Evolutionary conservation across 2,797 vertebrate species (phyloP).

Genomic region (Sebastes vulpes): DNA sequence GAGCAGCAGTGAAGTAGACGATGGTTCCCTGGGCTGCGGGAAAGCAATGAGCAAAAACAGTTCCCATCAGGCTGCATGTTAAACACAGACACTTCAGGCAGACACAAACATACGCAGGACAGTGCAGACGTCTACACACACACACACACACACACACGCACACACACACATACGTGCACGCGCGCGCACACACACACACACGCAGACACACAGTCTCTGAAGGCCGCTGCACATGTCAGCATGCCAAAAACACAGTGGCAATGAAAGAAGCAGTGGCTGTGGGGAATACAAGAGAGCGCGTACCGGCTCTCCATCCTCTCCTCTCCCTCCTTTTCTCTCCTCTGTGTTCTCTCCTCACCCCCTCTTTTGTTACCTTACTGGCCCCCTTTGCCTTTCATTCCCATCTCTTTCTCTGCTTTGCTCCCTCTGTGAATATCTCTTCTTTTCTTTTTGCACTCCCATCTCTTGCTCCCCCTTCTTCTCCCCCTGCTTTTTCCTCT

Average conservation of each 20-base stretch:
- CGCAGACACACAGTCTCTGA: constrained; percentile 42
- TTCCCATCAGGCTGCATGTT: constrained; percentile 67
- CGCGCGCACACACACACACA: constrained; percentile 7
- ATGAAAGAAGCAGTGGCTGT: constrained; percentile 55
- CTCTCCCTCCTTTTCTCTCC: constrained; percentile 32
- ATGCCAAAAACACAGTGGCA: constrained; percentile 64
- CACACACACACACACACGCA: constrained; percentile 8
- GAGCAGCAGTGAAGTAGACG: constrained; percentile 37
- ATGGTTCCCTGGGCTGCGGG: constrained; percentile 61
- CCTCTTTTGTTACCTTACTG: constrained; percentile 47
- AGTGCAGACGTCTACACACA: constrained; percentile 14
- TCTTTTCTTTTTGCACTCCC: constrained; percentile 15
- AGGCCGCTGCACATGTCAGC: constrained; percentile 51
- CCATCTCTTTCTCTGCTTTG: constrained; percentile 40
- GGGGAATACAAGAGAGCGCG: constrained; percentile 61
- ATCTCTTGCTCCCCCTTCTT: background rate
- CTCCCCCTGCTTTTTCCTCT: background rate
- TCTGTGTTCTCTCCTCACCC: constrained; percentile 24
- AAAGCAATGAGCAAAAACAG: constrained; percentile 59
- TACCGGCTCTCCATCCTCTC: constrained; percentile 50
- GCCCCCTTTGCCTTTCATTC: constrained; percentile 42
- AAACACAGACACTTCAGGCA: constrained; percentile 61
- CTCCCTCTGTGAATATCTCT: constrained; percentile 39
- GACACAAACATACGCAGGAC: constrained; percentile 43
- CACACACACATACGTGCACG: constrained; percentile 12